Percentiles rank a stretch among this genome's conserved stretches.
Conservation (phyloP, 2,888 invertebrate genomes). For the Entomobrya multifasciata region DNA sequence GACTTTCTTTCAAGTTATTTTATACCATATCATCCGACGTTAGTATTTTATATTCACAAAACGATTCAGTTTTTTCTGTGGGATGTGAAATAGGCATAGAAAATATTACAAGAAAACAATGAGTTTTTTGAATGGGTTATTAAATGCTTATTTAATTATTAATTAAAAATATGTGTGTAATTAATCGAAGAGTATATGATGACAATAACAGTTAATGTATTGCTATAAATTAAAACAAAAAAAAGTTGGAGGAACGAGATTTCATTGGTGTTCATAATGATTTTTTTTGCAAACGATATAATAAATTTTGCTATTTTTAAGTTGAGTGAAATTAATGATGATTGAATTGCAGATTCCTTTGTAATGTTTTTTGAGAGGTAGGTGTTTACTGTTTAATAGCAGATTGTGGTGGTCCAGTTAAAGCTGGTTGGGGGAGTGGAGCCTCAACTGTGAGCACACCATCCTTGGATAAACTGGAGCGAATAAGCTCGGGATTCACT, state of each 20-base stretch:
- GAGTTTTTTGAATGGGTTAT: background rate
- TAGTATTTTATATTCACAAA: too few relatives aligned
- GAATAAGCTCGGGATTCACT: constrained; percentile 97
- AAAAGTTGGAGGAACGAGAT: constrained; percentile 59
- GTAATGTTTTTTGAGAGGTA: background rate
- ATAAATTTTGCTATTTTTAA: background rate
- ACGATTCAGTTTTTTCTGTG: too few relatives aligned
- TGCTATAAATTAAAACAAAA: constrained; percentile 34
- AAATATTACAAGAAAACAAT: background rate
- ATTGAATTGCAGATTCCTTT: constrained; percentile 15
- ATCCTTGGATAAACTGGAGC: constrained; percentile 94
- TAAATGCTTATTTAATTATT: constrained; percentile 10
- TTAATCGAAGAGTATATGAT: constrained; percentile 38
- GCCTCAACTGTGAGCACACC: constrained; percentile 98
- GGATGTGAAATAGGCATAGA: background rate
- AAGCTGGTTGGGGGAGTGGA: constrained; percentile 87
- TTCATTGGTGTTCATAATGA: constrained; percentile 37
- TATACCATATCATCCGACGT: too few relatives aligned
- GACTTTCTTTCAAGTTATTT: too few relatives aligned
- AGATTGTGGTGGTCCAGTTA: constrained; percentile 54
- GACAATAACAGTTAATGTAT: constrained; percentile 9
- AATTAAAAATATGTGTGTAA: constrained; percentile 28
- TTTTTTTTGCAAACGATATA: background rate
- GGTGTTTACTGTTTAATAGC: constrained; percentile 60
- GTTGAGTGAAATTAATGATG: background rate